These are phyloP conservation scores for Toxotes chatareus DNA, from an alignment of 2,113 vertebrate species.

Conservation along the genomic window DNA sequence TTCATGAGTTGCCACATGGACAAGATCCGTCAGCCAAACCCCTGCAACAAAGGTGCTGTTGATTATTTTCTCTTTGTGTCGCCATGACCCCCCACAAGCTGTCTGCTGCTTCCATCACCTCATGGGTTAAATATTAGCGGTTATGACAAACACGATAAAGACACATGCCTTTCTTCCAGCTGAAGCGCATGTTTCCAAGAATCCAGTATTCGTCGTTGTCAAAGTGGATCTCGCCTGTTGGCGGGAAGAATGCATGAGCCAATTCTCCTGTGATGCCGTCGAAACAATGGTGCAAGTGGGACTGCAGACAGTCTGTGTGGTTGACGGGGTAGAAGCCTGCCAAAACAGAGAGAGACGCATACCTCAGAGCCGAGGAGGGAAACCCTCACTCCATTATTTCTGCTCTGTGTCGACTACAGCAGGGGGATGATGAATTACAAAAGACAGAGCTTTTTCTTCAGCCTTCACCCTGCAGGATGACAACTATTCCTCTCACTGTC, in stretches of 20 bases:
- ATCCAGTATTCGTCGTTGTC: constrained; percentile 97
- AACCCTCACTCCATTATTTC: constrained; percentile 53
- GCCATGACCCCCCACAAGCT: background rate
- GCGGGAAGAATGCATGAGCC: constrained; percentile 96
- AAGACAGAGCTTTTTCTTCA: constrained; percentile 41
- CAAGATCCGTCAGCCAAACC: constrained; percentile 96
- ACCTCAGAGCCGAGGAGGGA: constrained; percentile 56
- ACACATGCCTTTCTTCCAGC: constrained; percentile 94
- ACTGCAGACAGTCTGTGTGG: constrained; percentile 95
- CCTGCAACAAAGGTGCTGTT: constrained; percentile 79
- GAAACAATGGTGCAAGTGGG: constrained; percentile 94
- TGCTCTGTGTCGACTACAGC: constrained; percentile 47
- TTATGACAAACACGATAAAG: constrained; percentile 39
- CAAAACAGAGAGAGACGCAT: constrained; percentile 45
- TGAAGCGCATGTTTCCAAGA: constrained; percentile 95
- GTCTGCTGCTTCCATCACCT: constrained; percentile 15
- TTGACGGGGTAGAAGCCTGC: constrained; percentile 95
- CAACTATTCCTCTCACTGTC: constrained; percentile 53
- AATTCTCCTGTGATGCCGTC: constrained; percentile 96
- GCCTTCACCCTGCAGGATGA: constrained; percentile 32
- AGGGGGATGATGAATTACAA: constrained; percentile 50
- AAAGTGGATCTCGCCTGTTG: constrained; percentile 95
- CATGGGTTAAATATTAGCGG: constrained; percentile 4
- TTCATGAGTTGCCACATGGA: constrained; percentile 95
- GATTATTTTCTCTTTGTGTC: constrained; percentile 30